Evolutionary conservation across 2,797 vertebrate genomes (phyloP), one percentile per base, ranked within the genome.

Genomic region (Iguana delicatissima): DNA sequence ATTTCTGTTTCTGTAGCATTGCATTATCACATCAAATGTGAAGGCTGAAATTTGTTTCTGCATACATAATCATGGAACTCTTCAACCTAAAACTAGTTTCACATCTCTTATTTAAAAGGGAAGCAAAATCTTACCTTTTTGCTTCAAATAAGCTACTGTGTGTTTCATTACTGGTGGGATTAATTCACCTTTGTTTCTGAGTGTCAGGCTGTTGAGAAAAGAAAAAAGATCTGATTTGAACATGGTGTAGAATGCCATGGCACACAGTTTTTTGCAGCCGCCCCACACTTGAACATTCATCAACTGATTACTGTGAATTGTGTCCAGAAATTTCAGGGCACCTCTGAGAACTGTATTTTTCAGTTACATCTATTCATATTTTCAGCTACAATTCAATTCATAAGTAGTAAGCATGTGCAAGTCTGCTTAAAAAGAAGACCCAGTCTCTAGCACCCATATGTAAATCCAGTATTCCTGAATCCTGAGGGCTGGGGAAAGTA

Each of bases 161-260:
- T 98, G 96, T 20, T 92, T 91, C 93, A 99, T 94, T 67, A 99
- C 98, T 0, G 96, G 97, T 0, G 98, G 98, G 59, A 99, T 98
- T 32, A 98, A 9, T 0, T 95, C 96, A 0, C 97, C 98, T 6
- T 95, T 93, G 90, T 98, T 98, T 97, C 98, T 98, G 95, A 98
- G 98, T 88, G 95, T 96, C 94, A 99, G 97, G 95, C 98, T 99
- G 96, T 92, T 69, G 5, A 90, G 57, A 90, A 77, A 83, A 59
- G 8, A 50, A 62, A 82, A 57, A 26, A 72, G 24, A 6, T 90
- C 92, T 64, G 67, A 64, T 12, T 9, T 57, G 1, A 0, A 29
- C 24, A 0, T 6, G 85, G 29, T 6, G 87, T 52, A 0, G 22
- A 4, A 26, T 76, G 26, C 6, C 38, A 50, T 2, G 50, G 26